A percentile compares a stretch with the other conserved stretches of the same genome.
These are phyloP conservation scores for Pseudopleuronectes americanus DNA, from an alignment of 2,797 vertebrate species.

Conservation along the genomic window DNA sequence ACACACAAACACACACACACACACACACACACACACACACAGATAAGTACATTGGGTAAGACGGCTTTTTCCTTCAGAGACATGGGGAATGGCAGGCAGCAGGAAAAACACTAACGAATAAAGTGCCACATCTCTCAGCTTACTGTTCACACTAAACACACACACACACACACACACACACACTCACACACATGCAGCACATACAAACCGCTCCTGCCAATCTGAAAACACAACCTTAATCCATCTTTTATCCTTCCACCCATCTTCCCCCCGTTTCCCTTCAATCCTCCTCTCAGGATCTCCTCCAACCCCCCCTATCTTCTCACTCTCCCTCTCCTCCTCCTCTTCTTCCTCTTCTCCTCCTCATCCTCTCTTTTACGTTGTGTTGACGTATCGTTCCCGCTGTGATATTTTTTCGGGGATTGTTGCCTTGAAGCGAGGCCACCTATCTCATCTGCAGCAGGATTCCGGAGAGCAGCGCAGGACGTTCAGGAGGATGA, in stretches of 20 bases:
- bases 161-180: constrained; percentile 19
- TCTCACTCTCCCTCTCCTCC: not conserved
- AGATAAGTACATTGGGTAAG: constrained; percentile 57
- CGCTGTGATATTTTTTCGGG: constrained; percentile 42
- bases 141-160: constrained; percentile 53
- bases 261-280: constrained; percentile 47
- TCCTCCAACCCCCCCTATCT: constrained; percentile 34
- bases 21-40: constrained; percentile 14
- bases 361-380: not conserved
- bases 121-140: constrained; percentile 65
- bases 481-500: constrained; percentile 26
- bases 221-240: constrained; percentile 72
- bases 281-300: constrained; percentile 47
- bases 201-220: constrained; percentile 59
- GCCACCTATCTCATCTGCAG: constrained; percentile 29
- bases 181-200: constrained; percentile 40
- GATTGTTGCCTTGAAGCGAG: constrained; percentile 40
- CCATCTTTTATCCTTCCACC: constrained; percentile 73
- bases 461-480: too few species aligned
- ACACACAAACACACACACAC: constrained; percentile 14
- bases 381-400: constrained; percentile 46
- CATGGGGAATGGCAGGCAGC: constrained; percentile 53
- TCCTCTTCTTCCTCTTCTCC: not conserved
- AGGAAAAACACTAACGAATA: constrained; percentile 61
- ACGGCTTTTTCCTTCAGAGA: constrained; percentile 63